Evolutionary conservation across 1,140 invertebrate species (phyloP).

Genomic region (Caenorhabditis remanei): DNA sequence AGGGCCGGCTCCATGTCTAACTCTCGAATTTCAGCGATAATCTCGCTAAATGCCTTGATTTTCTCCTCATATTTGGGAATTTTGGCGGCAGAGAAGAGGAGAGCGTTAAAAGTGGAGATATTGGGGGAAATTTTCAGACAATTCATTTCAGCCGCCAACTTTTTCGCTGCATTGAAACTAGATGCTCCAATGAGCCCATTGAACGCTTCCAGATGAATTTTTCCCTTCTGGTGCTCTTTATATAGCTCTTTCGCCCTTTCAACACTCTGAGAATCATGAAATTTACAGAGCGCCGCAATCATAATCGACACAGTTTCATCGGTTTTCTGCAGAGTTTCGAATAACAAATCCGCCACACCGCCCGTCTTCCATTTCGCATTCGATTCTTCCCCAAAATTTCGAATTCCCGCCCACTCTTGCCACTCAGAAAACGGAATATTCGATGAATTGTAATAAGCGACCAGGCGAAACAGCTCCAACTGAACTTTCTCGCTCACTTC

Average conservation of each 20-base stretch:
- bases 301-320: slow-evolving; percentile 57
- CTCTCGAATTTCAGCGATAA: slow-evolving; percentile 64
- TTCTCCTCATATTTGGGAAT: slow-evolving; percentile 1
- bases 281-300: slow-evolving; percentile 61
- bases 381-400: slow-evolving; percentile 50
- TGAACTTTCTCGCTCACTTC: slow-evolving; percentile 56
- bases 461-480: slow-evolving; percentile 57
- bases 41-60: slow-evolving; percentile 12
- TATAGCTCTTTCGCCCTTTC: slow-evolving; percentile 55
- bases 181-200: slow-evolving; percentile 47
- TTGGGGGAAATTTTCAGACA: slow-evolving; percentile 53
- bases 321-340: slow-evolving; percentile 63
- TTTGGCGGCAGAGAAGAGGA: slow-evolving; percentile 41
- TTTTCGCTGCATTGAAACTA: neutral
- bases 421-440: slow-evolving; percentile 58
- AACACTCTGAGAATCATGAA: neutral
- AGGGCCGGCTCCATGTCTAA: slow-evolving; percentile 57
- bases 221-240: slow-evolving; percentile 35
- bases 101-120: slow-evolving; percentile 63
- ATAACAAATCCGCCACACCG: slow-evolving; percentile 64
- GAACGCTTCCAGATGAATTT: slow-evolving; percentile 62
- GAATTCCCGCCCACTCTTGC: slow-evolving; percentile 60
- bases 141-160: slow-evolving; percentile 58
- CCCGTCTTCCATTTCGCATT: neutral
- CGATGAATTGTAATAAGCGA: slow-evolving; percentile 61